phyloP scores from a whole-genome alignment of 2,797 vertebrate species.

The Sternotherus odoratus region DNA sequence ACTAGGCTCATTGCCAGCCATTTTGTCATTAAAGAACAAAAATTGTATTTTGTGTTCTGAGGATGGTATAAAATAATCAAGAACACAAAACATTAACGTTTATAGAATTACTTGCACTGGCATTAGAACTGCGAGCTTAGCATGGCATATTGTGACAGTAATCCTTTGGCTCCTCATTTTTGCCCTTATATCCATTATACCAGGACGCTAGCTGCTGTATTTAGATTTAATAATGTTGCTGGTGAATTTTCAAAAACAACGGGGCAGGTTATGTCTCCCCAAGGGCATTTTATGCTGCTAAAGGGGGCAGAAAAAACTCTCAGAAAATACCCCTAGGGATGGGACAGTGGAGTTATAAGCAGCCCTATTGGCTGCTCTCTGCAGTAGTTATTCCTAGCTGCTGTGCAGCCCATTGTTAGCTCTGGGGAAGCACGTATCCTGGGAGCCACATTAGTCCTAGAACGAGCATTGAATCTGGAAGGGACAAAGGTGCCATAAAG shows the following conservation, averaged over 20 bases:
- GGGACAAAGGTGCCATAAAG: neutral
- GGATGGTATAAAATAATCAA: neutral
- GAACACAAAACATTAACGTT: neutral
- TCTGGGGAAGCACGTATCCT: constrained; percentile 9
- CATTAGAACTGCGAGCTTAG: neutral
- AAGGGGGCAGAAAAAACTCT: constrained; percentile 21
- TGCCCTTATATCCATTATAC: neutral
- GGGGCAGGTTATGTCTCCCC: constrained; percentile 8
- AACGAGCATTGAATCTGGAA: neutral
- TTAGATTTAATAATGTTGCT: neutral
- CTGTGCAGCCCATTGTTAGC: neutral
- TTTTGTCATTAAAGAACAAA: neutral
- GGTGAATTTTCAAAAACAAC: constrained; percentile 27
- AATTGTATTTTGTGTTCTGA: neutral
- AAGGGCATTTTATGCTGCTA: neutral
- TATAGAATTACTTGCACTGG: neutral
- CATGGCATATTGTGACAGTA: constrained; percentile 6
- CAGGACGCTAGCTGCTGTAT: neutral
- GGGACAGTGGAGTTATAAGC: constrained; percentile 1
- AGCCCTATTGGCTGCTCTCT: constrained; percentile 65
- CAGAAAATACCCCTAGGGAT: constrained; percentile 22
- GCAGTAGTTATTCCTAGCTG: constrained; percentile 62
- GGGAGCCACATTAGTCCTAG: neutral
- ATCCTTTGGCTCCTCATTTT: accelerated
- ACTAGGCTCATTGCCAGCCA: neutral